phyloP scores from a whole-genome alignment of 2,113 vertebrate genomes.

The Parotia lawesii region DNA sequence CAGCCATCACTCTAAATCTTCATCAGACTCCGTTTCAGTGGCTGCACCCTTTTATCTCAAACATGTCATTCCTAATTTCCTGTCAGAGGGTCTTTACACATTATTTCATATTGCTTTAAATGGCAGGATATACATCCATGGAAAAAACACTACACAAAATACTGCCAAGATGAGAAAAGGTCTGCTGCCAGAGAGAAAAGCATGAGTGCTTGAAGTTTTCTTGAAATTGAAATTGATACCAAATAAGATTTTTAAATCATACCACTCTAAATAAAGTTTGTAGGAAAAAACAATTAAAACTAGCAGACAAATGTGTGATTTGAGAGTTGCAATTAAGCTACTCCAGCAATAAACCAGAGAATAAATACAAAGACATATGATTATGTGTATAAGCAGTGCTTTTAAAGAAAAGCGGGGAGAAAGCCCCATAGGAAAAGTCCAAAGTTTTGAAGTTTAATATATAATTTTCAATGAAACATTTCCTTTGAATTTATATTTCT shows the following conservation, averaged over 20 bases:
- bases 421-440: not conserved
- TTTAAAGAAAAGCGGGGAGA: not conserved
- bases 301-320: not conserved
- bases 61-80: constrained; percentile 40
- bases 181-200: not conserved
- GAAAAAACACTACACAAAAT: not conserved
- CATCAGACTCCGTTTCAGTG: constrained; percentile 24
- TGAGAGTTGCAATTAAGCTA: not conserved
- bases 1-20: constrained; percentile 58
- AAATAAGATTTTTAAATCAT: not conserved
- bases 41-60: constrained; percentile 55
- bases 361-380: not conserved
- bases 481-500: not conserved
- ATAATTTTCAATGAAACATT: not conserved
- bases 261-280: not conserved
- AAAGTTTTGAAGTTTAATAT: not conserved
- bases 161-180: not conserved
- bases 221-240: not conserved
- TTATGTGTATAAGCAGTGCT: not conserved
- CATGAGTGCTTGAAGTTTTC: not conserved
- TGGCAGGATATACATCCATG: not conserved
- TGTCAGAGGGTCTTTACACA: constrained; percentile 9
- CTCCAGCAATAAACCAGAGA: not conserved
- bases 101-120: constrained; percentile 51
- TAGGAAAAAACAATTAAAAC: not conserved